Evolutionary conservation across 2,888 invertebrate species (phyloP).

Genomic region (Chrysina gloriosa): DNA sequence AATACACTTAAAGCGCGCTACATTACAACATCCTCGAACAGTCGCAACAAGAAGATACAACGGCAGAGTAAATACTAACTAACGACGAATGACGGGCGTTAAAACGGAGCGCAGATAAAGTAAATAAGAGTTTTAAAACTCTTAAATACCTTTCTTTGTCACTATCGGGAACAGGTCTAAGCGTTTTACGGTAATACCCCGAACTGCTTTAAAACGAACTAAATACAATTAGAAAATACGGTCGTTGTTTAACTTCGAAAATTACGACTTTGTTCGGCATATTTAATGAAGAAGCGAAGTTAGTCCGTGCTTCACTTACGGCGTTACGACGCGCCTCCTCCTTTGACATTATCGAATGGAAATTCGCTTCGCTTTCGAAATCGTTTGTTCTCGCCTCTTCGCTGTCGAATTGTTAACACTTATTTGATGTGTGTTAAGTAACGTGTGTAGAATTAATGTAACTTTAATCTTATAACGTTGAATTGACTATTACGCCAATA

Average conservation of each 20-base stretch:
- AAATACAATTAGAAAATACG: slow-evolving; percentile 33
- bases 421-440: slow-evolving; percentile 12
- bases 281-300: slow-evolving; percentile 4
- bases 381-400: slow-evolving; percentile 16
- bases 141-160: slow-evolving; percentile 29
- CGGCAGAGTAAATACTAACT: neutral
- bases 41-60: neutral
- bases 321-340: neutral
- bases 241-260: slow-evolving; percentile 32
- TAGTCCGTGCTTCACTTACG: neutral
- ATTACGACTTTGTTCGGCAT: slow-evolving; percentile 22
- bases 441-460: too few relatives aligned
- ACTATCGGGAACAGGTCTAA: neutral
- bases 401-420: slow-evolving; percentile 13
- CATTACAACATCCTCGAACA: neutral
- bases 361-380: slow-evolving; percentile 14
- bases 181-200: slow-evolving; percentile 22
- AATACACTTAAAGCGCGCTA: neutral
- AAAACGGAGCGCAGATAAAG: slow-evolving; percentile 11
- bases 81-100: neutral
- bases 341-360: slow-evolving; percentile 5
- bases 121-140: slow-evolving; percentile 34
- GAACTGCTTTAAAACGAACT: slow-evolving; percentile 31
- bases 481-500: too few relatives aligned
- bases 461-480: too few relatives aligned